These are phyloP conservation scores for Saccopteryx leptura DNA, from an alignment of 2,113 vertebrate species.

Conservation along the genomic window DNA sequence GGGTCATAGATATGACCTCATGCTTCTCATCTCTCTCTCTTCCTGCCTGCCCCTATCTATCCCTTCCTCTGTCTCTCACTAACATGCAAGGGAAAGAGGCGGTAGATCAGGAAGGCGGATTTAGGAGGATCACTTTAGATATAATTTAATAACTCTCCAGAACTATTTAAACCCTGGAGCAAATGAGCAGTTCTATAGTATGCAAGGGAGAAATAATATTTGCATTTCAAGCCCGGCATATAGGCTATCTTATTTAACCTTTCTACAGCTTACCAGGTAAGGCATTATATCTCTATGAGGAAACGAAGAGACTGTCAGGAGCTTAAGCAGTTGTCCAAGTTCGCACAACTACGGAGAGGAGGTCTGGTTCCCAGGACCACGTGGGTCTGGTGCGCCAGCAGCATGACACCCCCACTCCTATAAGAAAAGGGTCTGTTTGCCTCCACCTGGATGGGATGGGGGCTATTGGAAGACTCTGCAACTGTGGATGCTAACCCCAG, in stretches of 20 bases:
- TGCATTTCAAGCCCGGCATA: neutral
- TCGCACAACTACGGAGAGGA: neutral
- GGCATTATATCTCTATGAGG: neutral
- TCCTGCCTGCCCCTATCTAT: too few species aligned
- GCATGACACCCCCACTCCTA: neutral
- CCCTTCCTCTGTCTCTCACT: too few species aligned
- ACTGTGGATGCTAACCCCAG: neutral
- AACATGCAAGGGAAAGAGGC: neutral
- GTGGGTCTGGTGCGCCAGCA: rapidly evolving
- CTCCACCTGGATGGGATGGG: neutral
- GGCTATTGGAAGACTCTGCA: neutral
- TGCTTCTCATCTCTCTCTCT: too few species aligned
- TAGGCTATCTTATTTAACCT: neutral
- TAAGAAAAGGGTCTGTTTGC: neutral
- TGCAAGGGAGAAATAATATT: neutral
- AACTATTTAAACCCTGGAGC: neutral
- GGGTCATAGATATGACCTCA: too few species aligned
- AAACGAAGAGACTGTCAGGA: neutral
- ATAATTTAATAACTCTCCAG: neutral
- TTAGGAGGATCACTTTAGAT: neutral
- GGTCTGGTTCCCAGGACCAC: neutral
- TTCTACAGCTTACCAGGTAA: neutral
- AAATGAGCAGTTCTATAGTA: neutral
- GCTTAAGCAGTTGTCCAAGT: neutral
- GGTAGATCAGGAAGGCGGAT: neutral